These are phyloP conservation scores for Catagonus wagneri DNA, from an alignment of 2,113 vertebrate species.

Conservation along the genomic window DNA sequence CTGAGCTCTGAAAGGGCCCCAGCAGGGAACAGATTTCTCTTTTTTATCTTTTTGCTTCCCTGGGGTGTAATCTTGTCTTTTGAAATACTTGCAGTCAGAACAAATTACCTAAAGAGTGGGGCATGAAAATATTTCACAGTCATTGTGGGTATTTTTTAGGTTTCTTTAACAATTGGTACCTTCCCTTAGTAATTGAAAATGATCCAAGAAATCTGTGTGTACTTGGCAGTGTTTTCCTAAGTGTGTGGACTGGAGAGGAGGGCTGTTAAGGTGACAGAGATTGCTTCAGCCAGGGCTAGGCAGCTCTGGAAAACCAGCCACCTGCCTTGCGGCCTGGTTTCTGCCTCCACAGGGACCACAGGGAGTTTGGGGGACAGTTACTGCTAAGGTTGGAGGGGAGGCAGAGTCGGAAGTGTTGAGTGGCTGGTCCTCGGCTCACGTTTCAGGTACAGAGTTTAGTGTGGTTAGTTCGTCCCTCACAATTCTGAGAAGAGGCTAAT, in stretches of 20 bases:
- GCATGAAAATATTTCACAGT: slow-evolving; percentile 80
- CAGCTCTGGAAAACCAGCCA: neutral
- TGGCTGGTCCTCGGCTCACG: neutral
- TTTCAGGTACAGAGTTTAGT: neutral
- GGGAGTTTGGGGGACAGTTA: neutral
- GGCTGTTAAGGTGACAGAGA: slow-evolving; percentile 22
- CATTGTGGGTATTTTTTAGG: slow-evolving; percentile 50
- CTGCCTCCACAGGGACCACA: neutral
- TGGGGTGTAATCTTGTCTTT: slow-evolving; percentile 71
- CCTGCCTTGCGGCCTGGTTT: neutral
- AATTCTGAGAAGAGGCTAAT: neutral
- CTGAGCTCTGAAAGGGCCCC: slow-evolving; percentile 70
- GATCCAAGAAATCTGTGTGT: slow-evolving; percentile 58
- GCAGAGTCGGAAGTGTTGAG: neutral
- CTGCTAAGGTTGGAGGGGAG: neutral
- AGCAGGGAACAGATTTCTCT: slow-evolving; percentile 60
- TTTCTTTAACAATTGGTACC: slow-evolving; percentile 74
- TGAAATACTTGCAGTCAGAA: slow-evolving; percentile 80
- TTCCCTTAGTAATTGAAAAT: slow-evolving; percentile 71
- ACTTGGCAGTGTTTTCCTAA: slow-evolving; percentile 38
- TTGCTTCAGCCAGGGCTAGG: neutral
- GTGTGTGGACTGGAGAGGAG: neutral
- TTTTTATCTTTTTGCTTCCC: slow-evolving; percentile 71
- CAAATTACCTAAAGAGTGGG: slow-evolving; percentile 80
- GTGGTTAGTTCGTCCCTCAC: neutral